Evolutionary conservation across 2,888 invertebrate species (phyloP), one percentile per base, ranked within the genome.

Genomic region (Drosophila multiciliata): DNA sequence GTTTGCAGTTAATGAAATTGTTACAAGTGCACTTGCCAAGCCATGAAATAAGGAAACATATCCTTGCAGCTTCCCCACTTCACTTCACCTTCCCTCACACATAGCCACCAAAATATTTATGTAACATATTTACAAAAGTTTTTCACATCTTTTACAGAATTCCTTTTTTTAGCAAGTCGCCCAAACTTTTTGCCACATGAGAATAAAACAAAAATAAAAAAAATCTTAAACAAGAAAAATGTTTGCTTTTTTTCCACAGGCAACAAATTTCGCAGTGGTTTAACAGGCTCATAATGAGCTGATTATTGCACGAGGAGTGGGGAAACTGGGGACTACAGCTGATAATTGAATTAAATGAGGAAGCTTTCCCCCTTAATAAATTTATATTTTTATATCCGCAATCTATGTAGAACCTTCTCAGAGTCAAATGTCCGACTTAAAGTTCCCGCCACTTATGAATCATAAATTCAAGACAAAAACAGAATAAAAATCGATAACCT

Each of bases 1-100:
- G 83, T 72, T 85, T 80, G 80, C 83, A 85, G 83, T 82, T 88
- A 85, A 89, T 82, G 86, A 89, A 89, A 87, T 83, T 83, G 78
- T 80, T 87, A 57, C 53, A 75, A 89, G 87, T 79, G 83, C 66
- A 64, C 76, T 73, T 66, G 62, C 48, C 48, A 57, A 53, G 61
- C 69, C 60, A 50, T 53, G 48, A 60, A 60, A 65, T 50, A 52
- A 62, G 40, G 48, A 59, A 62, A 62, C 50, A 57, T 38, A 64
- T 63, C 38, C 54, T 54, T 15, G 33, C 54, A 32, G 33, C 64
- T 57, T 42, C 54, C 45, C 29, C 29, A n/a, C n/a, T 26, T 15
- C 15, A 45, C 1, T 2, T 20, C 20, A 1, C 42, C 3, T 36
- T 33, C 35, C 60, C 66, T 36, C 59, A 64, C 29, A 35, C 52